phyloP scores from a whole-genome alignment of 2,888 invertebrate species.

The Lepidocyrtinus sp. region DNA sequence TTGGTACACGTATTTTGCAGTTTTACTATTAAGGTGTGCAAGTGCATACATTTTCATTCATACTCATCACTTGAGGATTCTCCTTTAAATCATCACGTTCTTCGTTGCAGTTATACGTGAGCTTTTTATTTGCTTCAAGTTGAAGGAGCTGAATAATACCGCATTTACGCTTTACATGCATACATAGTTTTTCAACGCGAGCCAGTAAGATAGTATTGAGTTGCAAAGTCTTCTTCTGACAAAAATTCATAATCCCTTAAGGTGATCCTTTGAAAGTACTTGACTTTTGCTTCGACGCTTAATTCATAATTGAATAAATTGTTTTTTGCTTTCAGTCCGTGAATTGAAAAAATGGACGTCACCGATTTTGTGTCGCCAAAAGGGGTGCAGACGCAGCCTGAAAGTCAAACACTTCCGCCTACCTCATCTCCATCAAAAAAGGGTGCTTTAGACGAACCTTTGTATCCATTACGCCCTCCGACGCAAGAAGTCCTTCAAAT shows the following conservation, averaged over 20 bases:
- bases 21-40: slow-evolving; percentile 15
- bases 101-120: no score
- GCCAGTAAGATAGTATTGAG: neutral
- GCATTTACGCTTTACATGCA: slow-evolving; percentile 22
- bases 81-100: no score
- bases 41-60: slow-evolving; percentile 10
- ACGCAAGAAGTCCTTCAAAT: slow-evolving; percentile 22
- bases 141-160: no score
- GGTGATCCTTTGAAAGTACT: no score
- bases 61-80: neutral
- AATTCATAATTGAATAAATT: no score
- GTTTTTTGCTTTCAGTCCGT: no score
- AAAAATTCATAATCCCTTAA: no score
- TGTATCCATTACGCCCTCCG: neutral
- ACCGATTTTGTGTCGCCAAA: slow-evolving; percentile 16
- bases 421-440: slow-evolving; percentile 34
- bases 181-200: slow-evolving; percentile 7
- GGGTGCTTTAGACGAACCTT: slow-evolving; percentile 17
- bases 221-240: slow-evolving; percentile 4
- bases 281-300: no score
- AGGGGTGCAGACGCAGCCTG: slow-evolving; percentile 21
- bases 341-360: slow-evolving; percentile 38
- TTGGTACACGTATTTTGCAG: slow-evolving; percentile 15
- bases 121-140: no score
- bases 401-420: slow-evolving; percentile 25